Evolutionary conservation across 2,888 invertebrate genomes (phyloP).

Genomic region (Cerastoderma edule): DNA sequence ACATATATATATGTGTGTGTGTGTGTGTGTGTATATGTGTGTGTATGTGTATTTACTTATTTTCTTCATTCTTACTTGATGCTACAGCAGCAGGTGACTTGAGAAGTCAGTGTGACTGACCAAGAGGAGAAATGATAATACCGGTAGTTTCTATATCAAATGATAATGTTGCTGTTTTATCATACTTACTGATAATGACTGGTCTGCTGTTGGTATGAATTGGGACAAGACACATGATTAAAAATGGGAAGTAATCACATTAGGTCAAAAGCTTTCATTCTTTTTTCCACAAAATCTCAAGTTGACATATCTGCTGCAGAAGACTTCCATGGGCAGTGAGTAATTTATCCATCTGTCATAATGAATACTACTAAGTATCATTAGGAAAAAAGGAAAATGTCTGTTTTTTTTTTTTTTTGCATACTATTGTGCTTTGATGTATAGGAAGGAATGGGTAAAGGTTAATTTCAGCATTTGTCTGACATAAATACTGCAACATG

Average conservation of each 20-base stretch:
- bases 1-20: background rate
- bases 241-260: background rate
- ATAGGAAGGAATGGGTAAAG: background rate
- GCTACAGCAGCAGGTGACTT: background rate
- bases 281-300: background rate
- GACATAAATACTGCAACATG: too few relatives aligned
- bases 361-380: too few relatives aligned
- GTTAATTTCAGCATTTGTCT: background rate
- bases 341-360: too few relatives aligned
- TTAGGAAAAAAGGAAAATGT: too few relatives aligned
- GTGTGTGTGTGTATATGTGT: background rate
- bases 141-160: background rate
- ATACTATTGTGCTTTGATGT: too few relatives aligned
- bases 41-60: background rate
- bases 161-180: background rate
- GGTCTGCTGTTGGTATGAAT: background rate
- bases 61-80: background rate
- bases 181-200: background rate
- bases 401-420: too few relatives aligned
- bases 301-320: too few relatives aligned
- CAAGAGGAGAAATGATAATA: constrained; percentile 9
- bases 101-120: background rate
- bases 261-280: background rate
- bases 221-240: background rate
- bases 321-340: too few relatives aligned